Base-by-base conservation (phyloP, 2,797 vertebrate species). In the Phataginus tetradactyla region DNA sequence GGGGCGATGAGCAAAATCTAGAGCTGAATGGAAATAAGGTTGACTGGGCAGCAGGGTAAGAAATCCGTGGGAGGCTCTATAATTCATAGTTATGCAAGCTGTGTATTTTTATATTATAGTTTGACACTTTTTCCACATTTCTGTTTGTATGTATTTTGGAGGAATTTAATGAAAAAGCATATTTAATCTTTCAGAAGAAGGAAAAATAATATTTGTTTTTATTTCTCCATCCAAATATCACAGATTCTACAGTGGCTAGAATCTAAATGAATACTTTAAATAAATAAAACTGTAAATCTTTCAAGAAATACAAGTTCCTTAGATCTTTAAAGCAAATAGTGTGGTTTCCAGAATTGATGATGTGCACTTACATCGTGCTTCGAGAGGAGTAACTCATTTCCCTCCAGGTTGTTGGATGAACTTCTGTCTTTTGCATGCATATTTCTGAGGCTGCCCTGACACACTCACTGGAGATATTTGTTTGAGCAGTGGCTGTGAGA, bases 281-380 rank as follows among this genome's bases (percentile, higher is more conserved):
- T 94, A 97, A 97, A 96, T 92, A 95, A 61, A 53, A 94, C 4
- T 86, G 42, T 75, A 91, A 83, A 96, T 92, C 90, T 92, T 95
- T 86, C 66, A 94, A 95, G 92, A 94, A 78, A 77, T 64, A 79
- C 63, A 25, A 92, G 39, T 96, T 94, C 63, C 86, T 95, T 93
- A 96, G 91, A 78, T 68, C 29, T 96, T 88, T 93, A 97, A 85
- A 69, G 80, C 69, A 96, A 97, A 97, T 75, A 81, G n/a, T 94
- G 78, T 84, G 59, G 34, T 92, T 95, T 95, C 34, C 51, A 78
- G 77, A 87, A 83, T 14, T 74, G 91, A 63, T 86, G 61, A 66
- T 90, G 27, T 74, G 17, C 57, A 66, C 32, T 90, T 95, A 59
- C 49, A 86, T 63, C 83, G 53, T 39, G 79, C 63, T 94, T 96